These are phyloP conservation scores for Dendrolimus punctatus DNA, from an alignment of 1,140 invertebrate genomes.

Conservation along the genomic window DNA sequence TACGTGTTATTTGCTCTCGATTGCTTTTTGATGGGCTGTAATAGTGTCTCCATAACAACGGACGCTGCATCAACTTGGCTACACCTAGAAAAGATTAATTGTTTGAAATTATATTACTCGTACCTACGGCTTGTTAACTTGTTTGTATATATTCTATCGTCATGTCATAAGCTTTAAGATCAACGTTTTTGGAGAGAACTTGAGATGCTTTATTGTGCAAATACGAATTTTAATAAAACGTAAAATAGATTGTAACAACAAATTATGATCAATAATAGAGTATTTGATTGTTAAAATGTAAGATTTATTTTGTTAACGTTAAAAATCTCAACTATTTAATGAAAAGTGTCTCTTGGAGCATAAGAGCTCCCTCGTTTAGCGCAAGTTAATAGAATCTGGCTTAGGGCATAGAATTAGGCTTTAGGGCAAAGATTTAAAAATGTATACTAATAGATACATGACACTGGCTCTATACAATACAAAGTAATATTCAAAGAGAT, in stretches of 20 bases:
- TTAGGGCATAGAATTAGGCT: no score
- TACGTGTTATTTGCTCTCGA: constrained; percentile 22
- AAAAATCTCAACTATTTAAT: neutral
- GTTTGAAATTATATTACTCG: neutral
- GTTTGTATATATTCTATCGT: neutral
- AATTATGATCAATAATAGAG: constrained; percentile 1
- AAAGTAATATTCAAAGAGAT: neutral
- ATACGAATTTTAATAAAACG: neutral
- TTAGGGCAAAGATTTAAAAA: neutral
- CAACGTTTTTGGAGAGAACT: no score
- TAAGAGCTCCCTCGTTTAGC: no score
- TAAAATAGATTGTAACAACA: neutral
- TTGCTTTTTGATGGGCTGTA: constrained; percentile 35
- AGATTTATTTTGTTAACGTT: neutral
- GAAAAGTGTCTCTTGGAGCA: neutral
- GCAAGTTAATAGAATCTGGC: no score
- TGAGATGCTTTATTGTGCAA: neutral
- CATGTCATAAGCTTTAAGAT: neutral
- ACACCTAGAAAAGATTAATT: constrained; percentile 33
- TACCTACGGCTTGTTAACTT: neutral
- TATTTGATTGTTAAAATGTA: neutral
- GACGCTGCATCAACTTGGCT: constrained; percentile 45
- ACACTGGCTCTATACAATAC: neutral
- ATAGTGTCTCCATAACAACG: constrained; percentile 43
- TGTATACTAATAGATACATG: neutral